Conservation (phyloP, 2,888 invertebrate genomes). For the Stomorhina lunata region DNA sequence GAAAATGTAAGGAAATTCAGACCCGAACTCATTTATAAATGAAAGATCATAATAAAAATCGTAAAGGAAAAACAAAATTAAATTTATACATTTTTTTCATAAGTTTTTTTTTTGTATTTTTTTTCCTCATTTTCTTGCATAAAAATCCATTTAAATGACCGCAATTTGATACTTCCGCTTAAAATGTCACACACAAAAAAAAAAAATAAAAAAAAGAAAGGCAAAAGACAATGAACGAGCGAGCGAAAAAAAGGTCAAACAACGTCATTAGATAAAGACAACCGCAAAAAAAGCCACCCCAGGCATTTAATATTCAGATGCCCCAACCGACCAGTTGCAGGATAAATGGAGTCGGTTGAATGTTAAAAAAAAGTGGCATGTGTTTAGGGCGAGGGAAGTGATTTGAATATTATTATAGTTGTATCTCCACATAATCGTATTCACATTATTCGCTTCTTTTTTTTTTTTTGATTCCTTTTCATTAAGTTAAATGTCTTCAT, state of each 20-base stretch:
- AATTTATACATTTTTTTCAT: not conserved
- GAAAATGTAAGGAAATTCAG: conserved; percentile 30
- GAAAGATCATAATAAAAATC: not conserved
- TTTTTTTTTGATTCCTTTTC: not conserved
- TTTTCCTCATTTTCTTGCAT: not conserved
- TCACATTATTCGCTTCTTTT: not conserved
- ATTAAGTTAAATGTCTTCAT: not conserved
- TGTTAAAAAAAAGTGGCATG: not conserved
- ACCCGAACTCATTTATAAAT: not conserved
- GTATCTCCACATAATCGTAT: not conserved
- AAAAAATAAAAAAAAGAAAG: no score
- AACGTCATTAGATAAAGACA: conserved; percentile 8
- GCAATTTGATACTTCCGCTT: conserved; percentile 56
- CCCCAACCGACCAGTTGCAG: not conserved
- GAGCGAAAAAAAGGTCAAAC: conserved; percentile 33
- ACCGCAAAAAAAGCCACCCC: not conserved
- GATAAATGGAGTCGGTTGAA: not conserved
- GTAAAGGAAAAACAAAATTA: not conserved
- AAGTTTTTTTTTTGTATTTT: not conserved
- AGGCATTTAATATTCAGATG: not conserved
- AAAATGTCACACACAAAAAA: conserved; percentile 40
- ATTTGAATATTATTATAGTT: conserved; percentile 7
- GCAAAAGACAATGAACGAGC: conserved; percentile 27
- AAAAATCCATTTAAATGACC: conserved; percentile 52
- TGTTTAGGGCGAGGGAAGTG: not conserved